These are phyloP conservation scores for Macrosteles quadrilineatus DNA, from an alignment of 1,140 invertebrate genomes.

Conservation along the genomic window DNA sequence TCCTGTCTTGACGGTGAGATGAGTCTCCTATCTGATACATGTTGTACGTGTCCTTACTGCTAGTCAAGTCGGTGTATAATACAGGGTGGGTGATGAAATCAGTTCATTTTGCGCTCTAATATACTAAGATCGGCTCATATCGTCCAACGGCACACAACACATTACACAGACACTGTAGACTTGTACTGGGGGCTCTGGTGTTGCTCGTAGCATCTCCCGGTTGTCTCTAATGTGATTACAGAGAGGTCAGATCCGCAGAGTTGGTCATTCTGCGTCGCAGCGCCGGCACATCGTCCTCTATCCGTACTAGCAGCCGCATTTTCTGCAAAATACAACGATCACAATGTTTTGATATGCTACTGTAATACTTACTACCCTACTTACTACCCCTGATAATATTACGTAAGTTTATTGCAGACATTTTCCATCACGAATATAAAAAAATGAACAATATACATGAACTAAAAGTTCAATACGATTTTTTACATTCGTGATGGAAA, in stretches of 20 bases:
- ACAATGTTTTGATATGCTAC: no score
- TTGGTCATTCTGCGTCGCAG: constrained; percentile 74
- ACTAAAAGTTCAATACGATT: no score
- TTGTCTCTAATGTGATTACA: constrained; percentile 29
- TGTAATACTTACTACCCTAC: no score
- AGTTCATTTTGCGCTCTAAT: constrained; percentile 22
- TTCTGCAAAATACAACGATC: constrained; percentile 72
- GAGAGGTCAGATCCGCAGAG: constrained; percentile 49
- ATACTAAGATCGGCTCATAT: neutral
- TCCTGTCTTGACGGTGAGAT: neutral
- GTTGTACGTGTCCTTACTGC: neutral
- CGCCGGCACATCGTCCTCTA: constrained; percentile 74
- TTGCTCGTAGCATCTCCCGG: neutral
- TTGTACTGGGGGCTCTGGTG: neutral
- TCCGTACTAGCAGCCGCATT: constrained; percentile 76
- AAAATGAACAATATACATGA: no score
- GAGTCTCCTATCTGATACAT: neutral
- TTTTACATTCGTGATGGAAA: no score
- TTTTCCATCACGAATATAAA: no score
- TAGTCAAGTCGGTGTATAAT: neutral
- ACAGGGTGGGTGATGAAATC: neutral
- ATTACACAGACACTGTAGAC: neutral
- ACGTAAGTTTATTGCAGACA: no score
- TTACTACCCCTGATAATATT: no score
- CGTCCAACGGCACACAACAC: no score